A percentile compares a stretch with the other conserved stretches of the same genome.
Evolutionary conservation across 2,113 vertebrate genomes (phyloP).

Genomic region (Hippocampus comes): DNA sequence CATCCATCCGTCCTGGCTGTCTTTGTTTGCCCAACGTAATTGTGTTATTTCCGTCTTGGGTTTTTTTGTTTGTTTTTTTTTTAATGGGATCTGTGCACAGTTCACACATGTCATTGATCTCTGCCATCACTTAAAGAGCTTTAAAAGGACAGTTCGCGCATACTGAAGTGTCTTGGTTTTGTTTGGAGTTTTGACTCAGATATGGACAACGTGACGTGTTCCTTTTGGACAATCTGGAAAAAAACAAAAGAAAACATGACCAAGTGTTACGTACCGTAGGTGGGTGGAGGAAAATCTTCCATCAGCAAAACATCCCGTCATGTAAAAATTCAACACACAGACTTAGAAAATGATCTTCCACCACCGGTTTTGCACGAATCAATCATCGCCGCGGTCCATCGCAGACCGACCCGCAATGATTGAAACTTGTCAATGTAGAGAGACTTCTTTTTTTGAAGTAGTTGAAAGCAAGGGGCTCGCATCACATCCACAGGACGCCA

Average conservation of each 20-base stretch:
- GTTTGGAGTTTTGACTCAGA: too few relatives aligned
- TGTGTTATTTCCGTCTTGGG: neutral
- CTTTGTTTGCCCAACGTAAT: slow-evolving; percentile 14
- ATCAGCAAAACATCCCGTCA: neutral
- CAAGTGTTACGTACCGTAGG: too few relatives aligned
- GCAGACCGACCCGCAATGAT: too few relatives aligned
- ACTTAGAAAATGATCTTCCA: too few relatives aligned
- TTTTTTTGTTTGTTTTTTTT: neutral
- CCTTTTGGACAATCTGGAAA: too few relatives aligned
- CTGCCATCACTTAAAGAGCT: neutral
- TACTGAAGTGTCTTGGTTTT: neutral
- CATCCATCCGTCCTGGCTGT: slow-evolving; percentile 27
- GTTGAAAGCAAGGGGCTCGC: neutral
- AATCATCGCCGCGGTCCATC: too few relatives aligned
- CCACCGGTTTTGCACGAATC: too few relatives aligned
- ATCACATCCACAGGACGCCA: too few relatives aligned
- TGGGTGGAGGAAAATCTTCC: neutral
- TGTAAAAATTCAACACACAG: neutral
- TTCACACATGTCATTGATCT: slow-evolving; percentile 19
- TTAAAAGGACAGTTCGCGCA: neutral
- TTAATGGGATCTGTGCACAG: neutral
- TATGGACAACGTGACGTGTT: too few relatives aligned
- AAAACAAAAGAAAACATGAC: too few relatives aligned
- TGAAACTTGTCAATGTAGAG: too few relatives aligned
- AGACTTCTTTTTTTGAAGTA: too few relatives aligned